Percentiles rank a stretch among this genome's conserved stretches.
phyloP scores from a whole-genome alignment of 1,140 invertebrate species.

The Hylaeus anthracinus region DNA sequence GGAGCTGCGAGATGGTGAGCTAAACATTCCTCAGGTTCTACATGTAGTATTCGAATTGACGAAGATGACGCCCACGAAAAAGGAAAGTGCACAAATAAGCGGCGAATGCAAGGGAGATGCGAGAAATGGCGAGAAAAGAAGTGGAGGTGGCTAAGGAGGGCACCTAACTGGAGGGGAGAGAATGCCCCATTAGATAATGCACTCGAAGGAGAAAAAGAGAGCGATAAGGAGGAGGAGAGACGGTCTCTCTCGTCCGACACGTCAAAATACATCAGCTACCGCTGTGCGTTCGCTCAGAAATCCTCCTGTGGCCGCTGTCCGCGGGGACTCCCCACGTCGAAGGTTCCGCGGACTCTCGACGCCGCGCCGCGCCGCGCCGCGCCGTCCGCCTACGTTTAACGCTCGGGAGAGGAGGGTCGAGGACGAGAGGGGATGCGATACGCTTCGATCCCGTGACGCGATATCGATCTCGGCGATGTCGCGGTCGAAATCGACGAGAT shows the following conservation, averaged over 20 bases:
- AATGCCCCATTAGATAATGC: constrained; percentile 78
- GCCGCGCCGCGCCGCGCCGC: background rate
- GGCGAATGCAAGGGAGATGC: too few relatives aligned
- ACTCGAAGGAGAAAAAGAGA: constrained; percentile 67
- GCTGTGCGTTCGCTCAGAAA: constrained; percentile 79
- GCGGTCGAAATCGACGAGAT: constrained; percentile 1
- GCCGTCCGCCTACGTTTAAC: constrained; percentile 50
- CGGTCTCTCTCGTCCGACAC: constrained; percentile 71
- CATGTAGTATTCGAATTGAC: too few relatives aligned
- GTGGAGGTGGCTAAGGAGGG: background rate
- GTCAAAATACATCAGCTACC: constrained; percentile 81
- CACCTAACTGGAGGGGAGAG: constrained; percentile 27
- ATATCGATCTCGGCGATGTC: constrained; percentile 52
- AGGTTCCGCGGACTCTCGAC: constrained; percentile 39
- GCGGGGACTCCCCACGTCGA: constrained; percentile 78
- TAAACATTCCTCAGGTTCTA: too few relatives aligned
- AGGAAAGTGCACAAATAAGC: too few relatives aligned
- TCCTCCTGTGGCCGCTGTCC: constrained; percentile 64
- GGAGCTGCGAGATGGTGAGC: too few relatives aligned
- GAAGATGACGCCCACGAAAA: too few relatives aligned
- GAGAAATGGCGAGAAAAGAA: too few relatives aligned
- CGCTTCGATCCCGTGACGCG: constrained; percentile 42
- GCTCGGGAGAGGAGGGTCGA: background rate
- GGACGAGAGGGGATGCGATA: constrained; percentile 38
- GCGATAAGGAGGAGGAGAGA: background rate